Conservation (phyloP, 2,888 invertebrate species). For the Pseudococcus jackbeardsleyi region DNA sequence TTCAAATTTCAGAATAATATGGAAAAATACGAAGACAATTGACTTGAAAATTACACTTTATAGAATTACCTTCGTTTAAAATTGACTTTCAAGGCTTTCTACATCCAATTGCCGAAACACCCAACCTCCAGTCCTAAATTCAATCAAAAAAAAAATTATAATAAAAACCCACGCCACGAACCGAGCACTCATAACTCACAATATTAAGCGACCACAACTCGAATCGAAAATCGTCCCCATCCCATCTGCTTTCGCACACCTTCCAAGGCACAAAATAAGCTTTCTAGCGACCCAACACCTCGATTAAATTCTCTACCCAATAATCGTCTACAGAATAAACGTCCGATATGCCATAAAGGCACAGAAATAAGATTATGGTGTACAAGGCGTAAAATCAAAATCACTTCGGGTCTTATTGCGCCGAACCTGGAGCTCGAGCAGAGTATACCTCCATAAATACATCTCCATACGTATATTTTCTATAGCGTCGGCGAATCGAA, state of each 20-base stretch:
- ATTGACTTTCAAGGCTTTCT: no score
- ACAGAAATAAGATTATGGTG: conserved; percentile 2
- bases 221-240: neutral
- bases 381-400: conserved; percentile 35
- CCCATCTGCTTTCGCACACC: neutral
- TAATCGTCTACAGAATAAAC: conserved; percentile 24
- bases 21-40: no score
- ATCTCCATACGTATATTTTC: neutral
- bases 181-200: neutral
- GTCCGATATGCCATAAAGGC: neutral
- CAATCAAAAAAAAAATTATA: no score
- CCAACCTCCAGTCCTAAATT: no score
- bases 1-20: no score
- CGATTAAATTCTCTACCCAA: conserved; percentile 6
- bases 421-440: neutral
- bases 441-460: neutral
- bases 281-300: neutral
- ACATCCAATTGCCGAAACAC: no score
- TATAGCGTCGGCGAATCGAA: conserved; percentile 18
- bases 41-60: no score
- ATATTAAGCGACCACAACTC: neutral
- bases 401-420: neutral
- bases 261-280: neutral
- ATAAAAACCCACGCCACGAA: no score
- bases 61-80: no score